These are phyloP conservation scores for Leptinotarsa undecemlineata DNA, from an alignment of 1,140 invertebrate genomes.

Conservation along the genomic window DNA sequence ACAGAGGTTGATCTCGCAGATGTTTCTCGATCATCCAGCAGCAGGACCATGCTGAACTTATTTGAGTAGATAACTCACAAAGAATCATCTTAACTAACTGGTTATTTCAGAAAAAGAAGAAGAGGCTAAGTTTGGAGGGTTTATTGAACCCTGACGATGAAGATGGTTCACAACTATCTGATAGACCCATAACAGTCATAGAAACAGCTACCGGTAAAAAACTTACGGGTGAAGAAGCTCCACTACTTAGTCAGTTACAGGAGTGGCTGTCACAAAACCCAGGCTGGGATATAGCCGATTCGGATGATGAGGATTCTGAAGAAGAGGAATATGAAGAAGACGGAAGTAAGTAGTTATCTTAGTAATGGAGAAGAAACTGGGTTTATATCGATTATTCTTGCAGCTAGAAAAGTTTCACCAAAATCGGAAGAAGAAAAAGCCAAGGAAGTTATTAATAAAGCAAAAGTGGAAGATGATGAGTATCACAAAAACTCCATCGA, in stretches of 20 bases:
- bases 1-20: no score
- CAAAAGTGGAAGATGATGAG: conserved; percentile 89
- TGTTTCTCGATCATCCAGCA: no score
- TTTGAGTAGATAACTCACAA: no score
- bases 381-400: neutral
- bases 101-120: conserved; percentile 4
- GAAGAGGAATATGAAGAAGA: conserved; percentile 53
- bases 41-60: no score
- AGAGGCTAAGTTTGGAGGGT: neutral
- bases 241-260: conserved; percentile 84
- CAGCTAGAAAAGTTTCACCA: neutral
- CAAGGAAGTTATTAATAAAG: conserved; percentile 76
- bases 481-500: conserved; percentile 77
- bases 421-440: conserved; percentile 41
- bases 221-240: conserved; percentile 89
- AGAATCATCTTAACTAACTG: no score
- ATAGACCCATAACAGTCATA: conserved; percentile 67
- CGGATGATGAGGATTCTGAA: conserved; percentile 62
- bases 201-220: conserved; percentile 86
- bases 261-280: conserved; percentile 81
- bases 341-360: conserved; percentile 54
- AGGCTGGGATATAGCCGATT: conserved; percentile 84
- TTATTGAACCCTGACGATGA: conserved; percentile 31
- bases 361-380: conserved; percentile 64
- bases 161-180: conserved; percentile 32